Conservation (phyloP, 2,888 invertebrate species). For the Lasioglossum marginatum region DNA sequence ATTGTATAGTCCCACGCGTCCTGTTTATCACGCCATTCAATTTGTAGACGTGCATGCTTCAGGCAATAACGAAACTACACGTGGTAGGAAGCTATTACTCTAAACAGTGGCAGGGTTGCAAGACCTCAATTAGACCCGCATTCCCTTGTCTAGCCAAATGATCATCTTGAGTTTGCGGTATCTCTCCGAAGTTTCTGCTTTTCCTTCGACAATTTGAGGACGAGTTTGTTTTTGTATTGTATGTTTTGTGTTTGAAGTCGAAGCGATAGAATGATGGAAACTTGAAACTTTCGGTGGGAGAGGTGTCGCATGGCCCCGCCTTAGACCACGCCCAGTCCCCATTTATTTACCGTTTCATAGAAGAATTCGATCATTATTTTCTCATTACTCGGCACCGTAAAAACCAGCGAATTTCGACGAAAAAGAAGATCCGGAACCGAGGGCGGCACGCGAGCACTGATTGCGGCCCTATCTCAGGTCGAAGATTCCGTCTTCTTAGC, state of each 20-base stretch:
- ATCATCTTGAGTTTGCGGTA: neutral
- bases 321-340: neutral
- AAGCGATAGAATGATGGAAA: neutral
- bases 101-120: neutral
- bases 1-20: neutral
- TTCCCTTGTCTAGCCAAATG: neutral
- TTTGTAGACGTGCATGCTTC: neutral
- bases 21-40: neutral
- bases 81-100: neutral
- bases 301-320: neutral
- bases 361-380: neutral
- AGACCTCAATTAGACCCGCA: neutral
- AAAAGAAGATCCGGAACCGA: neutral
- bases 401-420: neutral
- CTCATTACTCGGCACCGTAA: neutral
- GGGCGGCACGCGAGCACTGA: neutral
- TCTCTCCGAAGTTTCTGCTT: neutral
- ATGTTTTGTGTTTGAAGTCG: too few species aligned
- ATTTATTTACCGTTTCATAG: neutral
- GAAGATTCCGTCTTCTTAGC: constrained; percentile 16
- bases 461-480: neutral
- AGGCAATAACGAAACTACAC: neutral
- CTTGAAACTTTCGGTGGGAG: neutral
- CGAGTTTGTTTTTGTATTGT: too few species aligned
- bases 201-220: neutral